These are phyloP conservation scores for Callithrix jacchus DNA, from an alignment of 2,113 vertebrate genomes.

Conservation along the genomic window DNA sequence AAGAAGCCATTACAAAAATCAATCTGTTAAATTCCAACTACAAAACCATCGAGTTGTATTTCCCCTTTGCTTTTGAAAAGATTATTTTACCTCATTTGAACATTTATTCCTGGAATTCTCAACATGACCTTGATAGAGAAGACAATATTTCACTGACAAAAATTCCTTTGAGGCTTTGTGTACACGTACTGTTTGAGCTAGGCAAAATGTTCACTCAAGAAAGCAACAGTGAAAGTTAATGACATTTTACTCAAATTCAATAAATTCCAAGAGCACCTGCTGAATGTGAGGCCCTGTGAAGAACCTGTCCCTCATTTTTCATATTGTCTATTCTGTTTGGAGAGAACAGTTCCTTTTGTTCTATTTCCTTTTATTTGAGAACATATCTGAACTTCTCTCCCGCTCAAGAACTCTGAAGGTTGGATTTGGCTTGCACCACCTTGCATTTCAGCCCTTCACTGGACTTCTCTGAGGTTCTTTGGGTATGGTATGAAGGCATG, in stretches of 20 bases:
- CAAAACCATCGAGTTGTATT: background rate
- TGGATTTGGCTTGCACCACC: background rate
- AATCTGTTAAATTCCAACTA: conserved; percentile 60
- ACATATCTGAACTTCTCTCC: background rate
- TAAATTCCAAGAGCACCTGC: background rate
- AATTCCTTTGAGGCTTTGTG: conserved; percentile 50
- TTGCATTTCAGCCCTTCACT: background rate
- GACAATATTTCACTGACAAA: conserved; percentile 59
- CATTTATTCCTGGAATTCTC: conserved; percentile 64
- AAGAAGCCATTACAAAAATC: conserved; percentile 34
- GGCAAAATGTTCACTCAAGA: background rate
- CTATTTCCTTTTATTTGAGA: background rate
- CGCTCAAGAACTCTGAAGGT: background rate
- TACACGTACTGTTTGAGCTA: background rate
- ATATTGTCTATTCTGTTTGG: background rate
- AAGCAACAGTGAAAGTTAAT: background rate
- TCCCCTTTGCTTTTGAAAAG: conserved; percentile 49
- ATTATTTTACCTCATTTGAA: conserved; percentile 55
- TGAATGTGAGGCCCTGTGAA: background rate
- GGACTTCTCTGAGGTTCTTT: background rate
- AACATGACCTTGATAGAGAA: conserved; percentile 55
- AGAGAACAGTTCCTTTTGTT: background rate
- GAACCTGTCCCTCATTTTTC: background rate
- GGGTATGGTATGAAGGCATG: background rate
- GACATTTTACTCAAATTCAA: background rate